These are phyloP conservation scores for Scolopax mira DNA, from an alignment of 2,113 vertebrate genomes.

Conservation along the genomic window DNA sequence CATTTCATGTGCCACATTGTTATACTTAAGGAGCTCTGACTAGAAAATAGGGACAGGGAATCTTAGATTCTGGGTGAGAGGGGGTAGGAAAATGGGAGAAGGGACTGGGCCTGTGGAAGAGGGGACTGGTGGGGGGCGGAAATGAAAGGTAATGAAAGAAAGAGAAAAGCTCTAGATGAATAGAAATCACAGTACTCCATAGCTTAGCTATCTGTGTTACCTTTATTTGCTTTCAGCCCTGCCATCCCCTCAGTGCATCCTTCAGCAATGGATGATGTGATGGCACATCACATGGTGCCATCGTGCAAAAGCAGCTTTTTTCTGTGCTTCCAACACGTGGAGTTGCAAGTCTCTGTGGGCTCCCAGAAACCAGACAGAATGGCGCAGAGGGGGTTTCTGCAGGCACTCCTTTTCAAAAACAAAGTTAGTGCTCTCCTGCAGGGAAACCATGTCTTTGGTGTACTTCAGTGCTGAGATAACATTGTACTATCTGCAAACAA, in stretches of 20 bases:
- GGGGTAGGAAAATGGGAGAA: not conserved
- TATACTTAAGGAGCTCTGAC: not conserved
- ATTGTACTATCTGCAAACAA: not conserved
- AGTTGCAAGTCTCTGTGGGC: not conserved
- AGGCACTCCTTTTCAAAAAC: not conserved
- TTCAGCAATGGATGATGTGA: too few species aligned
- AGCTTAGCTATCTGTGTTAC: not conserved
- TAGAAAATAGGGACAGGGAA: not conserved
- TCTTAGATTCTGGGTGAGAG: not conserved
- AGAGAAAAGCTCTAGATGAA: not conserved
- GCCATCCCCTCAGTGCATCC: not conserved
- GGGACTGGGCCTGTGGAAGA: not conserved
- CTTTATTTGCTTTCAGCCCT: not conserved
- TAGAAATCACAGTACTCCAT: not conserved
- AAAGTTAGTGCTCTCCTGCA: not conserved
- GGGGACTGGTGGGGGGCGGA: not conserved
- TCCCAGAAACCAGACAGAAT: not conserved
- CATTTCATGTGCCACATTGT: not conserved
- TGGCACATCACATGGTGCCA: not conserved
- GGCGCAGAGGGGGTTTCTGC: not conserved
- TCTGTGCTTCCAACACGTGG: fast-evolving
- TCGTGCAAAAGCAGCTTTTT: not conserved
- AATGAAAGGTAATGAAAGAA: not conserved
- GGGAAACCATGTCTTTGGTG: not conserved
- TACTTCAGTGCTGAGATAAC: not conserved